These are phyloP conservation scores for Cheirogaleus medius DNA, from an alignment of 2,113 vertebrate species.

Conservation along the genomic window DNA sequence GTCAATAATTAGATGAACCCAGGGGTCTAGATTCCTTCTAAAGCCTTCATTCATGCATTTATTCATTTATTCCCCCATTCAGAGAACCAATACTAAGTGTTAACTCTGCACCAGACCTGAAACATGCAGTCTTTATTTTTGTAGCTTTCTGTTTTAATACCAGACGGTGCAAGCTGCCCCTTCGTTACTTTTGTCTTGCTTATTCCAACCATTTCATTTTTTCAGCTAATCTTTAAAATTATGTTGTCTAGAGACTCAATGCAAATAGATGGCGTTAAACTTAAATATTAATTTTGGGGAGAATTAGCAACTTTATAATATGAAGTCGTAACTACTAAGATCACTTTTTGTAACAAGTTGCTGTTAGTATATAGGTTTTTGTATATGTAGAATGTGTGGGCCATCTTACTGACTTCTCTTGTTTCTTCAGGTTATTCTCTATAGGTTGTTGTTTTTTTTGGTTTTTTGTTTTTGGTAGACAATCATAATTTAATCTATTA, in stretches of 20 bases:
- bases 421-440: not conserved
- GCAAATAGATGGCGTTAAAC: not conserved
- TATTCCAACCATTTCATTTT: not conserved
- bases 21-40: not conserved
- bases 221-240: not conserved
- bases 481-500: not conserved
- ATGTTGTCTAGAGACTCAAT: not conserved
- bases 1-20: not conserved
- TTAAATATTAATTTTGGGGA: not conserved
- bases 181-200: not conserved
- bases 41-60: not conserved
- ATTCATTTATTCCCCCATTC: no score
- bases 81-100: not conserved
- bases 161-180: fast-evolving
- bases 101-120: not conserved
- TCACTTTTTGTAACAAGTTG: no score
- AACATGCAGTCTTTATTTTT: fast-evolving
- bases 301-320: not conserved
- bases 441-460: not conserved
- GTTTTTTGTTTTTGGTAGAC: not conserved
- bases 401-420: not conserved
- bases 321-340: not conserved
- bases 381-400: fast-evolving
- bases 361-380: not conserved
- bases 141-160: not conserved